Conservation (phyloP, 2,888 invertebrate species). For the Limnephilus auricula region DNA sequence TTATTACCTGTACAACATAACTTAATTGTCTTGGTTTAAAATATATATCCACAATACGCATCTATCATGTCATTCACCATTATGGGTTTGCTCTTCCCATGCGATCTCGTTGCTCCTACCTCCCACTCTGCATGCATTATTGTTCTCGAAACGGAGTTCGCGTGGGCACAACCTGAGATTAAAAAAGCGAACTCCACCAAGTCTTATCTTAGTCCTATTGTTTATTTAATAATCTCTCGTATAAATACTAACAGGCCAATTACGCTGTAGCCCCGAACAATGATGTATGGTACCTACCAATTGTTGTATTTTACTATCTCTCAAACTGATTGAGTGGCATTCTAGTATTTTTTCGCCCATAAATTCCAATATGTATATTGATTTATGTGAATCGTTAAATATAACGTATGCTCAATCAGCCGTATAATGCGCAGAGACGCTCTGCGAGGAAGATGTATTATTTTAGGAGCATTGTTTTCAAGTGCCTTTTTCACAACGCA, state of each 20-base stretch:
- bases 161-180: constrained; percentile 32
- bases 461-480: background rate
- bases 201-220: constrained; percentile 22
- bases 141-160: constrained; percentile 28
- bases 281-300: background rate
- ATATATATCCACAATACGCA: background rate
- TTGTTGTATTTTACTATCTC: background rate
- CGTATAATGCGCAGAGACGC: background rate
- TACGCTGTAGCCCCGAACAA: background rate
- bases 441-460: background rate
- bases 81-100: background rate
- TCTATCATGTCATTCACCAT: constrained; percentile 14
- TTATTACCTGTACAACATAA: background rate
- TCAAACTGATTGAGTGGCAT: background rate
- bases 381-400: constrained; percentile 2
- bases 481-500: background rate
- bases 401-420: background rate
- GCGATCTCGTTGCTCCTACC: background rate
- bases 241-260: background rate
- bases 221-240: background rate
- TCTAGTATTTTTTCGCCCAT: background rate
- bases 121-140: constrained; percentile 3
- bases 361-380: background rate
- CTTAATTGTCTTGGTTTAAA: background rate
- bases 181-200: background rate